phyloP scores from a whole-genome alignment of 2,888 invertebrate species.

The Apamea monoglypha region DNA sequence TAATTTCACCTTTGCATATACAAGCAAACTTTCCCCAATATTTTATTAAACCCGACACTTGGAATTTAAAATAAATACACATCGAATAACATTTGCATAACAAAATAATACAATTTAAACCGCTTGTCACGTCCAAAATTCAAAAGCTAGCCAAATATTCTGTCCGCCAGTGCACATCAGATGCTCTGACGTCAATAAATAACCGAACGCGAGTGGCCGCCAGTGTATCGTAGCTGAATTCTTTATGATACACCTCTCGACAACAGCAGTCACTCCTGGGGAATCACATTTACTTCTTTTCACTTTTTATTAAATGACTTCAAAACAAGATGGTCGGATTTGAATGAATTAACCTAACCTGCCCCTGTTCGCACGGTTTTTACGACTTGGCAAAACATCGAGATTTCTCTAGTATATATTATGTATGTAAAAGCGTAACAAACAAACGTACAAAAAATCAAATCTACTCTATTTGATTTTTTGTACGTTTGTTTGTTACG shows the following conservation, averaged over 20 bases:
- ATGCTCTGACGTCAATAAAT: constrained; percentile 65
- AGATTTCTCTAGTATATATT: not conserved
- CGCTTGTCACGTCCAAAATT: constrained; percentile 37
- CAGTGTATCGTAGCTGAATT: constrained; percentile 66
- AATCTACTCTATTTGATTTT: no score
- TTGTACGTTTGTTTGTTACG: no score
- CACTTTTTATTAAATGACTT: constrained; percentile 11
- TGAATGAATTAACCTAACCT: not conserved
- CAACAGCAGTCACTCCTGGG: constrained; percentile 50
- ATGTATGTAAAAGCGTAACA: no score
- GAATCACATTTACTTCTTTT: constrained; percentile 37
- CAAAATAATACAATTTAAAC: constrained; percentile 20
- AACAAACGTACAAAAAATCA: no score
- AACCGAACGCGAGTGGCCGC: constrained; percentile 53
- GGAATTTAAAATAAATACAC: not conserved
- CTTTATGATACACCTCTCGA: constrained; percentile 64
- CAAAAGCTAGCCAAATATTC: constrained; percentile 30
- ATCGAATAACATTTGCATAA: constrained; percentile 21
- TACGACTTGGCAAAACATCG: not conserved
- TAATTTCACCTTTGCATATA: not conserved
- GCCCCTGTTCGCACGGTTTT: not conserved
- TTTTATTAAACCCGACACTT: not conserved
- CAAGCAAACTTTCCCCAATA: no score
- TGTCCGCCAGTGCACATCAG: constrained; percentile 44
- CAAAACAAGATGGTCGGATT: constrained; percentile 8